phyloP scores from a whole-genome alignment of 35 echinoderm and acorn worm genomes.

The Diadema setosum region DNA sequence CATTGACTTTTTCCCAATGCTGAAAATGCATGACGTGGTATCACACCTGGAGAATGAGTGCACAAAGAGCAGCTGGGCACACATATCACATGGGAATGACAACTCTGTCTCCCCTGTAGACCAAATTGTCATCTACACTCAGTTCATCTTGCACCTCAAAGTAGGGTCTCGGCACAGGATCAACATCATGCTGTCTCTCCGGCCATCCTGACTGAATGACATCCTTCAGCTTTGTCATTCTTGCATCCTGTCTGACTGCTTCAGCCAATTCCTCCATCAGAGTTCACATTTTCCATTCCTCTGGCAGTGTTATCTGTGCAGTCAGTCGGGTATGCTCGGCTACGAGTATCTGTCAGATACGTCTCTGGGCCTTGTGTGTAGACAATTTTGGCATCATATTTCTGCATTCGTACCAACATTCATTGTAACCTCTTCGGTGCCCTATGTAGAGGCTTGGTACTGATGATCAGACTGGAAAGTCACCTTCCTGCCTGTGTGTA shows the following conservation, averaged over 20 bases:
- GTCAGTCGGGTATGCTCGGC: constrained; percentile 31
- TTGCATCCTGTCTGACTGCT: neutral
- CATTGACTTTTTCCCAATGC: constrained; percentile 54
- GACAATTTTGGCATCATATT: constrained; percentile 19
- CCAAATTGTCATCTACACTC: constrained; percentile 1
- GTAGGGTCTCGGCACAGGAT: neutral
- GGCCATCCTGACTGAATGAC: constrained; percentile 30
- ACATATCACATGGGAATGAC: constrained; percentile 51
- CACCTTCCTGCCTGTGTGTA: neutral
- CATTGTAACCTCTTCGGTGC: constrained; percentile 22
- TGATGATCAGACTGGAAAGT: constrained; percentile 35
- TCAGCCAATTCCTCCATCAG: neutral
- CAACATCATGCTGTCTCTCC: neutral
- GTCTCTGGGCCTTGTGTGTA: constrained; percentile 23
- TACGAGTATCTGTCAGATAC: constrained; percentile 37
- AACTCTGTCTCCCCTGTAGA: constrained; percentile 38
- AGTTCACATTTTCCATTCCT: neutral
- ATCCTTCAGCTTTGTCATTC: constrained; percentile 1
- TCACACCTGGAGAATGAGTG: constrained; percentile 71
- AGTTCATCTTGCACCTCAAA: constrained; percentile 40
- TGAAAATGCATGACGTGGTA: constrained; percentile 34
- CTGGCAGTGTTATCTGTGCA: neutral
- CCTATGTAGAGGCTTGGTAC: constrained; percentile 30
- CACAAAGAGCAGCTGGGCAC: constrained; percentile 19
- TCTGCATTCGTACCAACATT: constrained; percentile 30